Base-by-base conservation (phyloP, 2,888 invertebrate species). In the Drosophila kanekoi region DNA sequence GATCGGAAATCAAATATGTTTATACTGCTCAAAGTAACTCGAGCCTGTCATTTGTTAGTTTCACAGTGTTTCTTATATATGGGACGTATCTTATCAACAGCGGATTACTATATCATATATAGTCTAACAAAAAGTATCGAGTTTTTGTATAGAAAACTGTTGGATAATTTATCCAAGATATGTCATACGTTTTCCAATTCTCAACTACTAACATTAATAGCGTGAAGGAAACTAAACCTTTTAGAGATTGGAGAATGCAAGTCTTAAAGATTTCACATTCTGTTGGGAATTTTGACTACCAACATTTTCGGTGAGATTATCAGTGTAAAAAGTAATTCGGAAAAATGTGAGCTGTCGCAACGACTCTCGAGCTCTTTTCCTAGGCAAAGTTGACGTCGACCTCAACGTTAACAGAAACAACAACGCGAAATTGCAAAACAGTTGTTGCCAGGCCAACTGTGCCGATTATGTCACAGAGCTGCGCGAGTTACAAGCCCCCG, bases 391-490 rank as follows among this genome's bases (percentile, higher is more conserved):
- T 28, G 28, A 28, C 2, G 28, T 28, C 28, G 28, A 28, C 28
- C 8, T 28, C 37, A 56, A 57, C 44, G 40, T 51, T 38, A 43
- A 45, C 43, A 18, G 40, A 20, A 41, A 37, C 45, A 44, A 23
- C 48, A 37, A 51, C 43, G 37, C 40, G 10, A 48, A 70, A 63
- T 62, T 58, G 70, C 76, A 68, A 77, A 71, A 64, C 65, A 71
- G 45, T 79, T 71, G 81, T 82, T 84, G 72, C 85, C 87, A 72
- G 64, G 81, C 72, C 81, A 87, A 87, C 81, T 79, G 80, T 69
- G 72, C 66, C 88, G 83, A 86, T 83, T 88, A 88, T 83, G 83
- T 88, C 83, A 83, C 86, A 49, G 69, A 51, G 74, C 49, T 67
- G 64, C 59, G 61, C 51, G 56, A 67, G 54, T 43, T 63, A 56